Percentiles rank a stretch among this genome's conserved stretches.
Evolutionary conservation across 2,113 vertebrate species (phyloP).

Genomic region (Aldabrachelys gigantea): DNA sequence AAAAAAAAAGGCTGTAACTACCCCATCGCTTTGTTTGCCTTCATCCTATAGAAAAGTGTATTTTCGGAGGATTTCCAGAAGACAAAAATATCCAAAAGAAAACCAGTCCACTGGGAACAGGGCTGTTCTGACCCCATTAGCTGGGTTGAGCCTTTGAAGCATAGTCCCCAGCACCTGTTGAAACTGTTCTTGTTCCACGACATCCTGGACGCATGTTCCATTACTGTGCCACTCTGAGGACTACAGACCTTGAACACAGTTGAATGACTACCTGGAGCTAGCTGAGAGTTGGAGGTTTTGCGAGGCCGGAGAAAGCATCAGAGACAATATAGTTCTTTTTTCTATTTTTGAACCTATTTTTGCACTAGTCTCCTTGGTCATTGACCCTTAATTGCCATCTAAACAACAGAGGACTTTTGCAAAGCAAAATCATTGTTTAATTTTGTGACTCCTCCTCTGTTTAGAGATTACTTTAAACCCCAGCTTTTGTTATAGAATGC

Average conservation of each 20-base stretch:
- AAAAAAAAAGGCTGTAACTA: not conserved
- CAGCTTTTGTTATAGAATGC: not conserved
- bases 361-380: not conserved
- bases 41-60: not conserved
- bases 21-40: not conserved
- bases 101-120: not conserved
- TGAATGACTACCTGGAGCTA: not conserved
- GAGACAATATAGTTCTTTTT: not conserved
- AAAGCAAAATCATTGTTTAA: conserved; percentile 6
- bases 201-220: not conserved
- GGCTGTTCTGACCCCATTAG: not conserved
- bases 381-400: not conserved
- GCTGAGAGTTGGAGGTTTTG: not conserved
- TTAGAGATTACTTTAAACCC: not conserved
- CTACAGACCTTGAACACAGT: not conserved
- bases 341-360: not conserved
- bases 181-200: not conserved
- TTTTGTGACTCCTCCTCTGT: not conserved
- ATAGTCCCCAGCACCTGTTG: rapidly evolving
- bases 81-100: not conserved
- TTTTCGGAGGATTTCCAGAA: not conserved
- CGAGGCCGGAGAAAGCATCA: not conserved
- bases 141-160: not conserved
- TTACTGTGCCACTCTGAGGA: rapidly evolving
- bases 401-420: not conserved